phyloP scores from a whole-genome alignment of 2,797 vertebrate species.

The Tokudaia muenninki region DNA sequence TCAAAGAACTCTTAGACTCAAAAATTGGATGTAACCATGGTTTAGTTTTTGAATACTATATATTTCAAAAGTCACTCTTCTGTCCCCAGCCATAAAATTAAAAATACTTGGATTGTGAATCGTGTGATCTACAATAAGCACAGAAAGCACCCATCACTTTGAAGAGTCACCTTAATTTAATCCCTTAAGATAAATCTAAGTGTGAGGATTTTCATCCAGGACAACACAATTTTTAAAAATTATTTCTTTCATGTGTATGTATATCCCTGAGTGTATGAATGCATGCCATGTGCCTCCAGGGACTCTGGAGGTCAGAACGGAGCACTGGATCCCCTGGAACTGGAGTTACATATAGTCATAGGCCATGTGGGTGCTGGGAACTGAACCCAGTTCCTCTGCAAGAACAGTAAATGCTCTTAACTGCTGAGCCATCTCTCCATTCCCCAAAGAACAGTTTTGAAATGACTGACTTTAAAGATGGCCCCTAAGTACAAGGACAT shows the following conservation, averaged over 20 bases:
- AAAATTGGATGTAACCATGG: neutral
- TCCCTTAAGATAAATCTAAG: neutral
- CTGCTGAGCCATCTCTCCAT: neutral
- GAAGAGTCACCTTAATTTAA: neutral
- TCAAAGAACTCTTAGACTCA: neutral
- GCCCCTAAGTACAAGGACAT: neutral
- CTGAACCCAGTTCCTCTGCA: neutral
- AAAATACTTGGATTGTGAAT: neutral
- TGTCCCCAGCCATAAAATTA: neutral
- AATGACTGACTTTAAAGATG: neutral
- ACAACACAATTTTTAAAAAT: neutral
- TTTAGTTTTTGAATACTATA: neutral
- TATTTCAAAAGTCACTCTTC: neutral
- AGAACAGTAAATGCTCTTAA: neutral
- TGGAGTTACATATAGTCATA: neutral
- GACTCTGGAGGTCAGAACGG: neutral
- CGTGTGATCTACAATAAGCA: neutral
- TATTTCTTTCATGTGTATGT: neutral
- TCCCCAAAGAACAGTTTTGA: neutral
- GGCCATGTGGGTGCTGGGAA: neutral
- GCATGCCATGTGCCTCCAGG: neutral
- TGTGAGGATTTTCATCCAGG: neutral
- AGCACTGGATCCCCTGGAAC: neutral
- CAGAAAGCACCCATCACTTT: too few relatives aligned
- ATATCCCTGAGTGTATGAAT: neutral